Conservation (phyloP, 2,797 vertebrate species). For the Thunnus albacares region DNA sequence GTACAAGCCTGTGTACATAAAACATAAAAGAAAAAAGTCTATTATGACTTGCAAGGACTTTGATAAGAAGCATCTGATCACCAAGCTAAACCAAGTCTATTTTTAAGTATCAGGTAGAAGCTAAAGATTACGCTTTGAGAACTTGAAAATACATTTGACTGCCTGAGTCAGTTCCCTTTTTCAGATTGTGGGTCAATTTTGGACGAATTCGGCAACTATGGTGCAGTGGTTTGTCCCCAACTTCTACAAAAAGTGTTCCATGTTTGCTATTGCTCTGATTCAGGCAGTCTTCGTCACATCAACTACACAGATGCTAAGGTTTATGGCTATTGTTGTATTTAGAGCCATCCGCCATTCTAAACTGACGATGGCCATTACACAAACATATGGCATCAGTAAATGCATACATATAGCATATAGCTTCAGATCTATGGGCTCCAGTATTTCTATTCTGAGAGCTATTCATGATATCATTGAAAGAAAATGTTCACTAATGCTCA, state of each 20-base stretch:
- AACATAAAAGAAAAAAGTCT: not conserved
- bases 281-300: not conserved
- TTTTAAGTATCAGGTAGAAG: not conserved
- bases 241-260: not conserved
- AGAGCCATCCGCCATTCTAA: not conserved
- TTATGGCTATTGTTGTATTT: not conserved
- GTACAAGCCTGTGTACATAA: not conserved
- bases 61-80: not conserved
- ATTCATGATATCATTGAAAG: no score
- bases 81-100: not conserved
- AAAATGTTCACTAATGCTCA: no score
- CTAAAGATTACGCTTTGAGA: not conserved
- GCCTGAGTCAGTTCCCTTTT: not conserved
- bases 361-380: not conserved
- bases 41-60: constrained; percentile 1
- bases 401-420: no score
- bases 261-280: not conserved
- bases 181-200: not conserved
- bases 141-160: not conserved
- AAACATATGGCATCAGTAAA: not conserved
- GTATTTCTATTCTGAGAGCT: no score
- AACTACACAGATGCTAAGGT: not conserved
- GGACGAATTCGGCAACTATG: no score
- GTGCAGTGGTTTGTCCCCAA: not conserved
- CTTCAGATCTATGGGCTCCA: not conserved